A percentile compares a stretch with the other conserved stretches of the same genome.
phyloP scores from a whole-genome alignment of 2,888 invertebrate species.

The Spisula subtruncata region DNA sequence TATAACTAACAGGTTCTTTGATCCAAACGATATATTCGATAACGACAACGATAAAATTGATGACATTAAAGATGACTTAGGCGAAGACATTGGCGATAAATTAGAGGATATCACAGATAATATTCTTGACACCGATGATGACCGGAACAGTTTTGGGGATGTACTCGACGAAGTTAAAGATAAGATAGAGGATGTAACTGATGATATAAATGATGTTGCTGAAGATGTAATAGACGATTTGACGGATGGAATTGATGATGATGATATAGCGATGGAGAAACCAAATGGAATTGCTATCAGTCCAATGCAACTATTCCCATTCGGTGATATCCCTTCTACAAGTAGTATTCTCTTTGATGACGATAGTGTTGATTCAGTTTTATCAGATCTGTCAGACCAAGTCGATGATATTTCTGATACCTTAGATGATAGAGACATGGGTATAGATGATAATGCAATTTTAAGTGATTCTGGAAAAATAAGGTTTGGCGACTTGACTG shows the following conservation, averaged over 20 bases:
- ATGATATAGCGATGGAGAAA: background rate
- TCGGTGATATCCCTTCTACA: background rate
- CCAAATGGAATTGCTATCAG: background rate
- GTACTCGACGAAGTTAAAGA: slow-evolving; percentile 29
- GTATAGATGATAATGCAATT: background rate
- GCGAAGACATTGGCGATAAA: slow-evolving; percentile 25
- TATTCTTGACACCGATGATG: background rate
- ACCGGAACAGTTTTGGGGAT: background rate
- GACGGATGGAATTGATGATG: background rate
- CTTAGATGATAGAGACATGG: background rate
- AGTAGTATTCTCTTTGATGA: background rate
- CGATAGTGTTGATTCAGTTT: background rate
- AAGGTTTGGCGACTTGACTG: background rate
- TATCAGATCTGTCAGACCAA: background rate
- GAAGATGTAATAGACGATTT: slow-evolving; percentile 14
- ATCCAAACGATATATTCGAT: background rate
- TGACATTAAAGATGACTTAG: slow-evolving; percentile 26
- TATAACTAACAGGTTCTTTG: background rate
- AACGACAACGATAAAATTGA: background rate
- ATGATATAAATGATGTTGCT: background rate
- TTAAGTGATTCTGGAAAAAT: background rate
- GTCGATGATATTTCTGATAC: background rate
- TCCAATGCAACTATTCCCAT: background rate
- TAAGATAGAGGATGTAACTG: background rate
- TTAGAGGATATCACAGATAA: background rate